These are phyloP conservation scores for Heliornis fulica DNA, from an alignment of 2,113 vertebrate genomes.

Conservation along the genomic window DNA sequence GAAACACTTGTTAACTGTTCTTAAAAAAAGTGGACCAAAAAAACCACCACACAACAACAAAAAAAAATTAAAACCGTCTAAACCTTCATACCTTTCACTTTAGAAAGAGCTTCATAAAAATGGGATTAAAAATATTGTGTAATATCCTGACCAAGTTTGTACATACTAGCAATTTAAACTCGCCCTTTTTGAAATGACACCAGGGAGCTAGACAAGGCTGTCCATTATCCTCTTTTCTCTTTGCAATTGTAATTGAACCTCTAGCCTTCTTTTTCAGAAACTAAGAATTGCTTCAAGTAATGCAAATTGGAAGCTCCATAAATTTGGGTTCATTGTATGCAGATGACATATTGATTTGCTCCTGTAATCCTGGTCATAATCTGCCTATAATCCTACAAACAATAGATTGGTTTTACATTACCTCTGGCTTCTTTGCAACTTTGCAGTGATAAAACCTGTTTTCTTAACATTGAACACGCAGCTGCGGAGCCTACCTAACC, in stretches of 20 bases:
- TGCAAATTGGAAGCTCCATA: not conserved
- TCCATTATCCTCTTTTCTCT: slow-evolving; percentile 57
- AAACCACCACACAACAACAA: too few species aligned
- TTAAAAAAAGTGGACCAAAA: not conserved
- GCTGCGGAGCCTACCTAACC: not conserved
- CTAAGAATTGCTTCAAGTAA: not conserved
- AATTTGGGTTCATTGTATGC: not conserved
- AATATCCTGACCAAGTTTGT: slow-evolving; percentile 49
- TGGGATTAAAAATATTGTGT: slow-evolving; percentile 62
- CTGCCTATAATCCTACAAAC: slow-evolving; percentile 5
- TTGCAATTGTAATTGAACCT: slow-evolving; percentile 55
- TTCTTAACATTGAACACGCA: not conserved
- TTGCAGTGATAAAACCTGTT: not conserved
- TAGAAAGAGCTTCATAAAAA: slow-evolving; percentile 62
- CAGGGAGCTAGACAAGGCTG: slow-evolving; percentile 13
- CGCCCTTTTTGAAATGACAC: slow-evolving; percentile 65
- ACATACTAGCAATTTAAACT: slow-evolving; percentile 59
- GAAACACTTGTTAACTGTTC: not conserved
- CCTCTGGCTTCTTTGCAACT: not conserved
- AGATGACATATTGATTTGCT: not conserved
- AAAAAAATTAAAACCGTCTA: not conserved
- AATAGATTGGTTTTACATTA: not conserved
- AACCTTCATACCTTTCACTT: not conserved
- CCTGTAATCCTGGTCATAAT: slow-evolving; percentile 31
- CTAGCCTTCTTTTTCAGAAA: slow-evolving; percentile 19